phyloP scores from a whole-genome alignment of 2,113 vertebrate species.

The Noctilio leporinus region DNA sequence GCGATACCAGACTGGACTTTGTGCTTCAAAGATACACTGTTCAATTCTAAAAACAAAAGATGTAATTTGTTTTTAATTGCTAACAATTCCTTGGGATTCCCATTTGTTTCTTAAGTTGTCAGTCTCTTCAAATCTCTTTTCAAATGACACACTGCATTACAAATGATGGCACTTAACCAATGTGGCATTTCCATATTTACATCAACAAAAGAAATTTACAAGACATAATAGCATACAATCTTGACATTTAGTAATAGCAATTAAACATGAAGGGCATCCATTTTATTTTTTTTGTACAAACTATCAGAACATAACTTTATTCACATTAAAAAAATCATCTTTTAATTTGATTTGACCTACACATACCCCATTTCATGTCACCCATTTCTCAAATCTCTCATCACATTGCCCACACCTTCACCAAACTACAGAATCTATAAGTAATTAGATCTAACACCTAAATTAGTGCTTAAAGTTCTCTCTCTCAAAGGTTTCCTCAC shows the following conservation, averaged over 20 bases:
- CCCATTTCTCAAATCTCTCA: constrained; percentile 85
- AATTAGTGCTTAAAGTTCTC: constrained; percentile 79
- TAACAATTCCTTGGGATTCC: constrained; percentile 75
- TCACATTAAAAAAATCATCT: constrained; percentile 82
- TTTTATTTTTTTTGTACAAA: constrained; percentile 92
- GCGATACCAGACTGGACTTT: constrained; percentile 74
- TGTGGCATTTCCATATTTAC: constrained; percentile 94
- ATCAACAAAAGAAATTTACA: constrained; percentile 95
- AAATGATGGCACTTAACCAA: constrained; percentile 92
- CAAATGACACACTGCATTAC: constrained; percentile 90
- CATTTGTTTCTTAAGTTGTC: constrained; percentile 71
- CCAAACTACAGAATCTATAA: constrained; percentile 87
- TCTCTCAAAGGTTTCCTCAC: constrained; percentile 70
- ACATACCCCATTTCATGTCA: constrained; percentile 81
- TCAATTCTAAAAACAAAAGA: constrained; percentile 85
- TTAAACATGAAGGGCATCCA: constrained; percentile 87
- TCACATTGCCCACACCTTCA: constrained; percentile 90
- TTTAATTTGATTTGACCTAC: constrained; percentile 89
- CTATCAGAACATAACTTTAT: constrained; percentile 90
- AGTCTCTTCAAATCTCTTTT: constrained; percentile 76
- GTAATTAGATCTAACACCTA: constrained; percentile 88
- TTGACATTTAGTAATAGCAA: constrained; percentile 90
- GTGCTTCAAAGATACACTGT: constrained; percentile 80
- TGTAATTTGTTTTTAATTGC: constrained; percentile 79
- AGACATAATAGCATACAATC: constrained; percentile 91